Conservation (phyloP, 2,113 vertebrate genomes). For the Brachyistius frenatus region DNA sequence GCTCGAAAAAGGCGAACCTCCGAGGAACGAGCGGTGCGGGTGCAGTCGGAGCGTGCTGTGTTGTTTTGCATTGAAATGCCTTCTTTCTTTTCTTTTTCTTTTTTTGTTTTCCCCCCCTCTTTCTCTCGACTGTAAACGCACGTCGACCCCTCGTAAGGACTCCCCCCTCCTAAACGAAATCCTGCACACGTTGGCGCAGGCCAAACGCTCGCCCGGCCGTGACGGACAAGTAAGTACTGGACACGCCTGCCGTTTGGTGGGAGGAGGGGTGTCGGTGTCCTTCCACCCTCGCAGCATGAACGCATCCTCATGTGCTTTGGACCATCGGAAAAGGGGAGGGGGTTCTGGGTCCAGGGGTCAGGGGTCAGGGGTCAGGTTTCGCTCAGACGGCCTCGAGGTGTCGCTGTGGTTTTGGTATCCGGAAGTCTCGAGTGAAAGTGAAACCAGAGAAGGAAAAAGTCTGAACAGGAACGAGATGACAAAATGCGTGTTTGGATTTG, state of each 20-base stretch:
- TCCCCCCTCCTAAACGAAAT: slow-evolving; percentile 87
- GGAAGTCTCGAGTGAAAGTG: neutral
- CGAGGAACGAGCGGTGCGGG: neutral
- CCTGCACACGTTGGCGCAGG: slow-evolving; percentile 82
- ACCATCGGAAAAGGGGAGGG: slow-evolving; percentile 33
- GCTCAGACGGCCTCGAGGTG: slow-evolving; percentile 36
- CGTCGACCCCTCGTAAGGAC: slow-evolving; percentile 74
- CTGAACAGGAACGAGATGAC: neutral
- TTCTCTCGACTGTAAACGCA: slow-evolving; percentile 51
- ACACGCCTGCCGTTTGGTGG: slow-evolving; percentile 48
- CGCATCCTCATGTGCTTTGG: slow-evolving; percentile 67
- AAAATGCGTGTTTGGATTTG: too few relatives aligned
- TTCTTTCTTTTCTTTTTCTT: slow-evolving; percentile 54
- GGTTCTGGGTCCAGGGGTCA: slow-evolving; percentile 26
- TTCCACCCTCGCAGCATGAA: slow-evolving; percentile 75
- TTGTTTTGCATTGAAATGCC: slow-evolving; percentile 61
- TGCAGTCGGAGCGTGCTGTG: slow-evolving; percentile 8
- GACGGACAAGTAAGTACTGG: slow-evolving; percentile 82
- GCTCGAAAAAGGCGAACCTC: too few relatives aligned
- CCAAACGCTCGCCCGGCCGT: slow-evolving; percentile 58
- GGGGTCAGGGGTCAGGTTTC: slow-evolving; percentile 5
- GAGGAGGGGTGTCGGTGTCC: slow-evolving; percentile 48
- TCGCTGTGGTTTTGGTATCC: slow-evolving; percentile 27
- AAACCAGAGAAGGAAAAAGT: slow-evolving; percentile 10
- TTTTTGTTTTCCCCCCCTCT: slow-evolving; percentile 66